Base-by-base conservation (phyloP, 2,797 vertebrate genomes). In the Leptodactylus fallax region DNA sequence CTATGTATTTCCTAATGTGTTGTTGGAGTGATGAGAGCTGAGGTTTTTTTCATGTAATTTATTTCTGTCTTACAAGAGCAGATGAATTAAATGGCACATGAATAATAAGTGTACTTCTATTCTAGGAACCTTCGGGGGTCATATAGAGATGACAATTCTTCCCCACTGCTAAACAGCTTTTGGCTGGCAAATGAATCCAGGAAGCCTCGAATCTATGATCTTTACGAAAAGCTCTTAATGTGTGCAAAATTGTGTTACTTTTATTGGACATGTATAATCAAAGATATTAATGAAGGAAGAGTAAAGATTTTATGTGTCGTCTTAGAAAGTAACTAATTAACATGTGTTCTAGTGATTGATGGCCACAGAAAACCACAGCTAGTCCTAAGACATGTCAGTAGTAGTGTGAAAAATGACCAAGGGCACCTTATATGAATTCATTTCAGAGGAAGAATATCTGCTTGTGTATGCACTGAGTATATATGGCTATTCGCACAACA, bases 251-350 rank as follows among this genome's bases (percentile, higher is more conserved):
- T 87, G 79, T 91, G 80, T 93, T 93, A 88, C 90, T 85, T 90
- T 89, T 90, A 91, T 90, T 91, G 90, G 91, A 94, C 88, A 85
- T 91, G 90, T 91, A 94, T 94, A 96, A 95, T 95, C 93, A 94
- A 95, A 94, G 88, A 93, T 90, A 90, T 93, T 94, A 94, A 93
- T 91, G 92, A 93, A 93, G 87, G 87, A 89, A 93, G 90, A 90
- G 81, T 71, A 92, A 93, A 94, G 93, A 94, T 93, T 94, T 94
- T 92, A 94, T 92, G 91, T 86, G 80, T 56, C 92, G 90, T 91
- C 91, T 84, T 92, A 91, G 0, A 10, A 92, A 93, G 85, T 85
- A 49, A 89, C 94, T 94, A 92, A 93, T 94, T 95, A 95, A 92
- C 92, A 93, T 79, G 83, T 92, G 87, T 91, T 95, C 45, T 85